phyloP scores from a whole-genome alignment of 2,888 invertebrate genomes.

The Dryomyza anilis region DNA sequence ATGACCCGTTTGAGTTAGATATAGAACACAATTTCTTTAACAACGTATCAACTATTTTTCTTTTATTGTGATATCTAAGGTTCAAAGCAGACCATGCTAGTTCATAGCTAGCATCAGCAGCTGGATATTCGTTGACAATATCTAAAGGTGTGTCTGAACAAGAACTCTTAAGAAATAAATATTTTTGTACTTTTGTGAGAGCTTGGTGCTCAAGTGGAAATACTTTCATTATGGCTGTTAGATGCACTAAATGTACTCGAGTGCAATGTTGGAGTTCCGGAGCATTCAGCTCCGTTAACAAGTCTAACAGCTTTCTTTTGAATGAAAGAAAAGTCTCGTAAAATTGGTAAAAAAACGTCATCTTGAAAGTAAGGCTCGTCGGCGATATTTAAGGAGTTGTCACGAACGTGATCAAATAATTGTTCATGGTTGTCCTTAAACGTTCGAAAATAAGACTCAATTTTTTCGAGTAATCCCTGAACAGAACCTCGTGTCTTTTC shows the following conservation, averaged over 20 bases:
- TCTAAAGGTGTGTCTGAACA: not conserved
- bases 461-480: not conserved
- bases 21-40: conserved; percentile 12
- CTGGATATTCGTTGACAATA: not conserved
- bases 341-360: not conserved
- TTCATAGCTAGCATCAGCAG: not conserved
- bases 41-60: conserved; percentile 10
- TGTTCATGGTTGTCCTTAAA: not conserved
- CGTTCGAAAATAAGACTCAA: not conserved
- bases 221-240: not conserved
- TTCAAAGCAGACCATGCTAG: conserved; percentile 12
- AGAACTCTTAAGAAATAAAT: not conserved
- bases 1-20: not conserved
- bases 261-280: not conserved
- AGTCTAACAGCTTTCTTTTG: not conserved
- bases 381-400: not conserved
- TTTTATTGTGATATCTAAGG: conserved; percentile 18
- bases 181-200: not conserved
- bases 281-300: not conserved
- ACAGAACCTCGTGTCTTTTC: not conserved
- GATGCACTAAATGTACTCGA: not conserved
- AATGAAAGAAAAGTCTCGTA: not conserved
- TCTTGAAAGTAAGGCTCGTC: not conserved
- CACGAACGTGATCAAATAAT: not conserved
- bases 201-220: not conserved